phyloP scores from a whole-genome alignment of 2,113 vertebrate species.

The Axis porcinus region DNA sequence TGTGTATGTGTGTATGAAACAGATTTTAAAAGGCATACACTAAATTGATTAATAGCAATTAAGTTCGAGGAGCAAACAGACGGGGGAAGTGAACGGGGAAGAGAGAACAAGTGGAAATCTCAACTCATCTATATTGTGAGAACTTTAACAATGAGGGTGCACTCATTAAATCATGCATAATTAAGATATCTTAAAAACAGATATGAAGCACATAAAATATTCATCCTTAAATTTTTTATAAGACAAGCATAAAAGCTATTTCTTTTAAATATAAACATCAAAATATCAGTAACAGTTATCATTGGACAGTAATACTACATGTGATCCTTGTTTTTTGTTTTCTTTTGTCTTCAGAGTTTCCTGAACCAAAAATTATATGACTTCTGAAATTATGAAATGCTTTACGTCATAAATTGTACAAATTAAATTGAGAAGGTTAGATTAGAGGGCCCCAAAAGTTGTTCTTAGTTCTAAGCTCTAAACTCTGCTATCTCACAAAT shows the following conservation, averaged over 20 bases:
- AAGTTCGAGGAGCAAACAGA: background rate
- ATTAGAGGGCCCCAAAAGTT: background rate
- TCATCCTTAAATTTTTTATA: background rate
- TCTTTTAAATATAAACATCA: background rate
- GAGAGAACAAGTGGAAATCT: background rate
- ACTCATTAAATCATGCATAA: background rate
- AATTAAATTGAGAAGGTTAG: background rate
- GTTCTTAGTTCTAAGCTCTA: background rate
- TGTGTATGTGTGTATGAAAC: background rate
- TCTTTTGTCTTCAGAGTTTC: background rate
- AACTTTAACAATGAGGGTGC: background rate
- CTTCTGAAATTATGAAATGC: background rate
- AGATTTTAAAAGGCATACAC: background rate
- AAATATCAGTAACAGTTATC: background rate
- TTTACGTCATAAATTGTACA: background rate
- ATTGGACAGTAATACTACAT: background rate
- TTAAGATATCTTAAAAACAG: background rate
- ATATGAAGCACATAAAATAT: background rate
- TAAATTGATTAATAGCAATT: background rate
- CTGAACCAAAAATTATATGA: background rate
- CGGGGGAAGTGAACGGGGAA: background rate
- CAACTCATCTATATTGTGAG: background rate
- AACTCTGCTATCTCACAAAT: background rate
- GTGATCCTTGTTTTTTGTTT: background rate
- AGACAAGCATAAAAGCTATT: background rate